phyloP scores from a whole-genome alignment of 2,113 vertebrate species.

The Oreotragus oreotragus region DNA sequence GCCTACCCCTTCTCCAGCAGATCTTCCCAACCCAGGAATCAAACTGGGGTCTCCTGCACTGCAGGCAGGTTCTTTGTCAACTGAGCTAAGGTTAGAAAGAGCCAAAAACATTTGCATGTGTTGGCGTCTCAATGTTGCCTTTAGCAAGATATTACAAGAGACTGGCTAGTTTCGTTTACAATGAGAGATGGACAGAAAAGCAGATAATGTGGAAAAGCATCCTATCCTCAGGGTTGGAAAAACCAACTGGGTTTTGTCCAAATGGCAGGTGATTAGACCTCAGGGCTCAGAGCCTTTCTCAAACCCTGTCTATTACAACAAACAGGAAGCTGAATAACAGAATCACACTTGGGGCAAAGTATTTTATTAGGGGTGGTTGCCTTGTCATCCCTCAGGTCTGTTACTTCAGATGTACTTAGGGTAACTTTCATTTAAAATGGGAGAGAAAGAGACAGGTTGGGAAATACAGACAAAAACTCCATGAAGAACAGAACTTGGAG shows the following conservation, averaged over 20 bases:
- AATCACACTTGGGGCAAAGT: neutral
- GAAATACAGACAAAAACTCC: neutral
- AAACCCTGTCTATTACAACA: neutral
- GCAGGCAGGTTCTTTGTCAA: neutral
- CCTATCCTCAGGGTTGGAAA: neutral
- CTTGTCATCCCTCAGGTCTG: neutral
- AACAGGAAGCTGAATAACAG: neutral
- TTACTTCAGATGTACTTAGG: neutral
- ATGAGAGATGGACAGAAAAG: neutral
- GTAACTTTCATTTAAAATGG: neutral
- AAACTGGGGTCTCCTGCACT: neutral
- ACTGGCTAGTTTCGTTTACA: neutral
- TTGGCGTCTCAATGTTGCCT: neutral
- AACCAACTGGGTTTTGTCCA: neutral
- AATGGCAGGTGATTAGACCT: neutral
- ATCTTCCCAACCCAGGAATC: neutral
- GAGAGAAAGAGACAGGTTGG: neutral
- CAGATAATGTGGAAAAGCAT: neutral
- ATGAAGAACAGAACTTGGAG: neutral
- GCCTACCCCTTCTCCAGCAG: neutral
- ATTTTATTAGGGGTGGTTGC: neutral
- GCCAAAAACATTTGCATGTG: neutral
- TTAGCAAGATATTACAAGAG: conserved; percentile 1
- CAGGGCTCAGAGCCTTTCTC: neutral
- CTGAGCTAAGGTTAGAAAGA: neutral